Percentiles rank a stretch among this genome's conserved stretches.
Evolutionary conservation across 35 echinoderm and acorn worm species (phyloP).

Genomic region (Apostichopus californicus): DNA sequence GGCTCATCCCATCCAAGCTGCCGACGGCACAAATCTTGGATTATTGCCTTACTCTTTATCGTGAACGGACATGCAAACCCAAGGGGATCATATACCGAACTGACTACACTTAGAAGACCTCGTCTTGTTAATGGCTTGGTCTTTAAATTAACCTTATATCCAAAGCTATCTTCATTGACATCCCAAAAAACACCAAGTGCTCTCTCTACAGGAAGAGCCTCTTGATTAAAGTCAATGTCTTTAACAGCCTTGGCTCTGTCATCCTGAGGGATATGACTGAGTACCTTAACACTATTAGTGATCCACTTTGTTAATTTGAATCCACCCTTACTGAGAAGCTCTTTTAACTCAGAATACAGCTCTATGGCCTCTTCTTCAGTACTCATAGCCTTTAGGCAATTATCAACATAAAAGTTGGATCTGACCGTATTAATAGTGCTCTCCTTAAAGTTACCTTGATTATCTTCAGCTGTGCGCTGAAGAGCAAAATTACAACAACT

Average conservation of each 20-base stretch:
- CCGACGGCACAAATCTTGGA: constrained; percentile 52
- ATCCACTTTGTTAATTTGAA: constrained; percentile 53
- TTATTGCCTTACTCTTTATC: constrained; percentile 48
- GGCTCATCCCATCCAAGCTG: constrained; percentile 51
- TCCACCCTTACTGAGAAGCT: constrained; percentile 38
- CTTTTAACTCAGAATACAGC: constrained; percentile 39
- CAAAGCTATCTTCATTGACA: constrained; percentile 22
- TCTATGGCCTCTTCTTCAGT: constrained; percentile 20
- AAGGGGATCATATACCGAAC: constrained; percentile 63
- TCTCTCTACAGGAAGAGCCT: constrained; percentile 47
- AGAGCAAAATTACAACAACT: constrained; percentile 59
- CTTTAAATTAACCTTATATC: constrained; percentile 10
- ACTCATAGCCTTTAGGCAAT: constrained; percentile 51
- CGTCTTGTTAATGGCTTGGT: constrained; percentile 44
- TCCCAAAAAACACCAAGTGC: constrained; percentile 54
- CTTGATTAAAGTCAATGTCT: constrained; percentile 56
- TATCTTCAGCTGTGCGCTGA: constrained; percentile 46
- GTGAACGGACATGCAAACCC: constrained; percentile 58
- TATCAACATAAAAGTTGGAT: constrained; percentile 55
- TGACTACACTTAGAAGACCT: constrained; percentile 36
- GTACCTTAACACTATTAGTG: constrained; percentile 14
- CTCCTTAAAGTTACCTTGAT: not conserved
- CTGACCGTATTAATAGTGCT: constrained; percentile 26
- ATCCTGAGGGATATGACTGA: constrained; percentile 35
- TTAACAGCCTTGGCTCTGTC: constrained; percentile 34